phyloP scores from a whole-genome alignment of 1,140 invertebrate genomes.

The Harlomillsia oculata region DNA sequence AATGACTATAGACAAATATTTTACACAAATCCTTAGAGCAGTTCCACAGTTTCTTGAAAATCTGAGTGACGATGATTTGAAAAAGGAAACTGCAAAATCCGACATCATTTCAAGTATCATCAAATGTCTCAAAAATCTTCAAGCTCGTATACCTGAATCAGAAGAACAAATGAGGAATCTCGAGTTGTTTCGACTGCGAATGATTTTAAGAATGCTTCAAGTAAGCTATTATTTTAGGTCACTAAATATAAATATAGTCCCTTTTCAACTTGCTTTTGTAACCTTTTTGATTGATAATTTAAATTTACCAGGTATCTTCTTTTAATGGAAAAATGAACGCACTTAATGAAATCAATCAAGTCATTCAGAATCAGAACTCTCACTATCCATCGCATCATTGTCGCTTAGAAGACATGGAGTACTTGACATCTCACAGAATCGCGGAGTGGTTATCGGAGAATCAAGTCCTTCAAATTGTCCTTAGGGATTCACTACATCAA shows the following conservation, averaged over 20 bases:
- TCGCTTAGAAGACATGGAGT: constrained; percentile 74
- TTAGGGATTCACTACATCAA: constrained; percentile 91
- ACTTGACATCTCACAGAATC: constrained; percentile 85
- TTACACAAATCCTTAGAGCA: constrained; percentile 85
- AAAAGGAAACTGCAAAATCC: constrained; percentile 89
- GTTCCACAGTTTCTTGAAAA: constrained; percentile 84
- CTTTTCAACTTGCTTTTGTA: too few relatives aligned
- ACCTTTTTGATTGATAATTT: neutral
- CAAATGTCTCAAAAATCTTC: constrained; percentile 77
- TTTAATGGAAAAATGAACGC: constrained; percentile 99
- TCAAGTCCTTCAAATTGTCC: constrained; percentile 86
- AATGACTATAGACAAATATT: constrained; percentile 81
- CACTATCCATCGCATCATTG: constrained; percentile 65
- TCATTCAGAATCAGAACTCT: constrained; percentile 73
- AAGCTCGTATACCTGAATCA: constrained; percentile 60
- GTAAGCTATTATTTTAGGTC: constrained; percentile 10
- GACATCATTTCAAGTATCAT: constrained; percentile 85
- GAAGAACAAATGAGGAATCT: constrained; percentile 77
- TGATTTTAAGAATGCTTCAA: constrained; percentile 63
- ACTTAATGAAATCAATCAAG: constrained; percentile 96
- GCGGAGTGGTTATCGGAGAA: constrained; percentile 96
- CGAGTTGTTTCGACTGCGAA: constrained; percentile 91
- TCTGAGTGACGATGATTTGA: constrained; percentile 92
- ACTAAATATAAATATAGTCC: too few relatives aligned
- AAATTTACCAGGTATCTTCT: constrained; percentile 64